phyloP scores from a whole-genome alignment of 2,113 vertebrate species.

The Physeter macrocephalus region DNA sequence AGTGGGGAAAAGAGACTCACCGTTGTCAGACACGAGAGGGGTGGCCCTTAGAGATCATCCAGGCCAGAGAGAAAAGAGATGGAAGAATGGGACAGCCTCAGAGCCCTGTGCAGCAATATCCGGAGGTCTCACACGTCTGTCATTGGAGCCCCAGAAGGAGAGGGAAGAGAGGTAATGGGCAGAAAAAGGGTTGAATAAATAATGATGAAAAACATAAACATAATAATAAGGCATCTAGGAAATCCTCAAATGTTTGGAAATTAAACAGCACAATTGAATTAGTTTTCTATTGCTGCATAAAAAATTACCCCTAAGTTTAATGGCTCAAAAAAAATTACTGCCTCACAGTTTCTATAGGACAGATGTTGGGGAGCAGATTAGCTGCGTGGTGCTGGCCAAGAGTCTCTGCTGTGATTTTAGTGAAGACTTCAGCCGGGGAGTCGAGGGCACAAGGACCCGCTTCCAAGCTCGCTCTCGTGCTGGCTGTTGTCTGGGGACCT shows the following conservation, averaged over 20 bases:
- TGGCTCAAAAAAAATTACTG: not conserved
- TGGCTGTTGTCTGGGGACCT: not conserved
- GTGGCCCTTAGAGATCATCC: not conserved
- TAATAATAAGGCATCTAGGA: not conserved
- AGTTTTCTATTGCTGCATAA: not conserved
- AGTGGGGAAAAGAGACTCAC: rapidly evolving
- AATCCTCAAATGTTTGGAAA: not conserved
- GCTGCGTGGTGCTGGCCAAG: not conserved
- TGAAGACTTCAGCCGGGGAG: not conserved
- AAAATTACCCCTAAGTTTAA: not conserved
- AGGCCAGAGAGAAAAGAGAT: not conserved
- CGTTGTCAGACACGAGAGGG: not conserved
- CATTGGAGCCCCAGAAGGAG: not conserved
- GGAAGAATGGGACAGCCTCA: not conserved
- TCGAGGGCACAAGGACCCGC: not conserved
- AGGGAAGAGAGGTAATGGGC: not conserved
- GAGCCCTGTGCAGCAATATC: not conserved
- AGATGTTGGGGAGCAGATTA: not conserved
- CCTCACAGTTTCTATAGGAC: not conserved
- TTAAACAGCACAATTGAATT: not conserved
- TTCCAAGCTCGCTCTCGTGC: not conserved
- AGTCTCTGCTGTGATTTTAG: not conserved
- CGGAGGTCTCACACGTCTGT: not conserved
- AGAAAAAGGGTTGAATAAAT: not conserved
- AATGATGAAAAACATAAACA: not conserved